phyloP scores from a whole-genome alignment of 2,113 vertebrate genomes.

The Chloroceryle aenea region DNA sequence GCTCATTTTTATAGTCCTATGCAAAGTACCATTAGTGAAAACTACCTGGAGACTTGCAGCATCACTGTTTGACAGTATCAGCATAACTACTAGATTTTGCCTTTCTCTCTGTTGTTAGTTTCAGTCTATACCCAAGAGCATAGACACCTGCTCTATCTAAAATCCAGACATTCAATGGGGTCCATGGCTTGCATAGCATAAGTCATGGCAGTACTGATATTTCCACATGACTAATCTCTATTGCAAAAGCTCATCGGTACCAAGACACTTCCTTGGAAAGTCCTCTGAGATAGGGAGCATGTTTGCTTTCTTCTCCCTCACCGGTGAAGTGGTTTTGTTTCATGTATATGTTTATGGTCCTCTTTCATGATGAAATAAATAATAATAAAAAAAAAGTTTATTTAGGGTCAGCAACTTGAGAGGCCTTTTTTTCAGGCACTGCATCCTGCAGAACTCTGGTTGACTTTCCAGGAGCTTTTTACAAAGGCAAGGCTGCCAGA shows the following conservation, averaged over 20 bases:
- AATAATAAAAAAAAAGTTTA: neutral
- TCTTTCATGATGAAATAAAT: neutral
- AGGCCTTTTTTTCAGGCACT: neutral
- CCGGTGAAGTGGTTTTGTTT: neutral
- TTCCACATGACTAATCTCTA: neutral
- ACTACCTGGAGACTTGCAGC: neutral
- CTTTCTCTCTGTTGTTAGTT: neutral
- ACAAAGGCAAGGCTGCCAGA: neutral
- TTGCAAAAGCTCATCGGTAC: neutral
- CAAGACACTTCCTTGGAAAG: neutral
- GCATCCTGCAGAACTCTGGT: neutral
- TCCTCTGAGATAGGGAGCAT: neutral
- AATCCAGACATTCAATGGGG: neutral
- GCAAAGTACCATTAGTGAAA: neutral
- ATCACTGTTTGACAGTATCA: neutral
- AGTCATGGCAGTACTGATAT: neutral
- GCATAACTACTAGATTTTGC: neutral
- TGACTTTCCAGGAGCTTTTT: neutral
- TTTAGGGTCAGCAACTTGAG: neutral
- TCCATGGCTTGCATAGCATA: neutral
- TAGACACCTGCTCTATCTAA: neutral
- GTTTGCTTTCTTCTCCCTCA: neutral
- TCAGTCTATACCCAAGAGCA: neutral
- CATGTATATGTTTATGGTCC: neutral
- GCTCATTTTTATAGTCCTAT: neutral